Evolutionary conservation across 2,113 vertebrate genomes (phyloP).

Genomic region (Phyllostomus discolor): DNA sequence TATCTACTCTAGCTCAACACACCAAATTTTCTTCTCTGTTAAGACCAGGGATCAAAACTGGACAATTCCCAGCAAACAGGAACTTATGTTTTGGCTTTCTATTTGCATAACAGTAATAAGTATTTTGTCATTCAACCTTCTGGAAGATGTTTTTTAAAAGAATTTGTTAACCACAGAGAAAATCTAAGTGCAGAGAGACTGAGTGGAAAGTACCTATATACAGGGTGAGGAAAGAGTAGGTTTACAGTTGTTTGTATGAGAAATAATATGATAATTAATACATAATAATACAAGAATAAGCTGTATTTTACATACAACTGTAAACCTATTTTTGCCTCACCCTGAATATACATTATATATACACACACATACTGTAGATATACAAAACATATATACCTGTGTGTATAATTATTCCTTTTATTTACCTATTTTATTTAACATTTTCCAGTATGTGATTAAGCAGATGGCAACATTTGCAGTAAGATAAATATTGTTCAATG

Average conservation of each 20-base stretch:
- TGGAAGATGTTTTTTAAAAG: not conserved
- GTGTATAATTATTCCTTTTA: not conserved
- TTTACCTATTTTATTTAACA: slow-evolving; percentile 39
- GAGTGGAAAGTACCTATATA: not conserved
- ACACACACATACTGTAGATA: too few species aligned
- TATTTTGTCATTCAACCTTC: not conserved
- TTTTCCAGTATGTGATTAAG: slow-evolving; percentile 44
- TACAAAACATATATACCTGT: not conserved
- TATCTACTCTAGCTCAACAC: not conserved
- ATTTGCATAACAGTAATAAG: not conserved
- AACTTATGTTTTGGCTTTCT: not conserved
- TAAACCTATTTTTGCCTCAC: not conserved
- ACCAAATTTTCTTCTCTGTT: not conserved
- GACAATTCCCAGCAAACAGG: not conserved
- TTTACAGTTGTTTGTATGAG: not conserved
- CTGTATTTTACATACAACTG: not conserved
- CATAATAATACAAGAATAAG: not conserved
- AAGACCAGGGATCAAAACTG: not conserved
- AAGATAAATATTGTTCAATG: slow-evolving; percentile 52
- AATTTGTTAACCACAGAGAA: not conserved
- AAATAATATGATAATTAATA: not conserved
- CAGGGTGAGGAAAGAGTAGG: not conserved
- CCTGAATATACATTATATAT: not conserved
- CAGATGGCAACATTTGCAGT: slow-evolving; percentile 41
- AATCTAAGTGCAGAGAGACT: not conserved